Conservation (phyloP, 2,113 vertebrate genomes). For the Castor canadensis region DNA sequence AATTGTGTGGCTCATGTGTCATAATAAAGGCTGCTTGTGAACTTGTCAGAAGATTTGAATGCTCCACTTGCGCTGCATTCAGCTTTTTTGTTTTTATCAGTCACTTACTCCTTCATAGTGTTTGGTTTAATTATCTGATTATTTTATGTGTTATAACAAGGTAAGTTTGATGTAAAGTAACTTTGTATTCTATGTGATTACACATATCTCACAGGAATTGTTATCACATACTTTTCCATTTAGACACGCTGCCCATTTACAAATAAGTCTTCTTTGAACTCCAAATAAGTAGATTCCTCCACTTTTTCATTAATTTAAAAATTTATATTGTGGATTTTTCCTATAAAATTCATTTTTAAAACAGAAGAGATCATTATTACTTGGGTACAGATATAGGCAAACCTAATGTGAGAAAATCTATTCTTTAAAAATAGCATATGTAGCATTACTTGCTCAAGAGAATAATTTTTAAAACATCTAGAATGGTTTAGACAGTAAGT, state of each 20-base stretch:
- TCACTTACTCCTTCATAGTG: constrained; percentile 81
- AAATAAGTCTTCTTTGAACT: constrained; percentile 45
- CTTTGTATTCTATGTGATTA: constrained; percentile 72
- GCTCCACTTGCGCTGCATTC: constrained; percentile 85
- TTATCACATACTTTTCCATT: constrained; percentile 71
- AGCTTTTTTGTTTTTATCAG: constrained; percentile 77
- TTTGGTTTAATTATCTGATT: constrained; percentile 83
- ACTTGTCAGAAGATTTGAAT: constrained; percentile 82
- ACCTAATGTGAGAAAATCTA: constrained; percentile 32
- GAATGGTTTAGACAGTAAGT: constrained; percentile 45
- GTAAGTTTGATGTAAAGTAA: constrained; percentile 84
- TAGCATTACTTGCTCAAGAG: neutral
- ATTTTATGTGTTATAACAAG: constrained; percentile 84
- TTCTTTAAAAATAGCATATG: neutral
- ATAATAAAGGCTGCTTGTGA: constrained; percentile 87
- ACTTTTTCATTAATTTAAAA: constrained; percentile 35
- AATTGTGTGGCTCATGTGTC: constrained; percentile 89
- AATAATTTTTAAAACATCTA: constrained; percentile 43
- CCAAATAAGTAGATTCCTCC: constrained; percentile 46
- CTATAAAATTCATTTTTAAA: constrained; percentile 52
- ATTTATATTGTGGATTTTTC: constrained; percentile 22
- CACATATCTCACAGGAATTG: constrained; percentile 53
- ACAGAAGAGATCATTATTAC: constrained; percentile 33
- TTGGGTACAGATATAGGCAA: constrained; percentile 29
- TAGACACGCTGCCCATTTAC: constrained; percentile 35